Conservation (phyloP, 2,113 vertebrate genomes). For the Aleadryas rufinucha region DNA sequence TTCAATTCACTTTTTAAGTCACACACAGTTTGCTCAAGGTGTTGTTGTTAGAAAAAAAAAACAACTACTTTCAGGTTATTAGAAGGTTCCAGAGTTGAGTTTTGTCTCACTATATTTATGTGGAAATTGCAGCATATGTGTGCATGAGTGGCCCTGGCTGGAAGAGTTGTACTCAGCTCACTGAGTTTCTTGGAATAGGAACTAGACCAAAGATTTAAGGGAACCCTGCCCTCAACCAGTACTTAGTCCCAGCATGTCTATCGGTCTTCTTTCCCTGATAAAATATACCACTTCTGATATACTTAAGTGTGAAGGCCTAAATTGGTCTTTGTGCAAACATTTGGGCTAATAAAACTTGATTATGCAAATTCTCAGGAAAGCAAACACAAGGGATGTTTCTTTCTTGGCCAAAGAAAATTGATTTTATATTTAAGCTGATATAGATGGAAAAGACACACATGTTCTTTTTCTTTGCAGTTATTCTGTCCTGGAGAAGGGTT, state of each 20-base stretch:
- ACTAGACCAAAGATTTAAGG: background rate
- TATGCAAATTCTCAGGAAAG: background rate
- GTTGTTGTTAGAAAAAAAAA: background rate
- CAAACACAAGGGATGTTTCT: background rate
- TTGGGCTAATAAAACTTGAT: background rate
- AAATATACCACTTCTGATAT: background rate
- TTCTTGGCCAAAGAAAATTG: background rate
- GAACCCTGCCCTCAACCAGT: background rate
- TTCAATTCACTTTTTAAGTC: background rate
- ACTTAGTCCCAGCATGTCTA: background rate
- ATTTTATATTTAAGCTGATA: constrained; percentile 1
- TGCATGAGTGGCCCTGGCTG: background rate
- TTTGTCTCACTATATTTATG: background rate
- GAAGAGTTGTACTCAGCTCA: background rate
- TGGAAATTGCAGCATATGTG: background rate
- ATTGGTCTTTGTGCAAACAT: background rate
- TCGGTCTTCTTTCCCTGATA: background rate
- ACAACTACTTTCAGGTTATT: background rate
- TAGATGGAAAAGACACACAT: background rate
- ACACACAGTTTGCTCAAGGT: background rate
- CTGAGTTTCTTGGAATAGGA: background rate
- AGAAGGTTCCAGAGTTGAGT: background rate
- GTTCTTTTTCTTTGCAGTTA: background rate
- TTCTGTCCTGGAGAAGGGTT: background rate
- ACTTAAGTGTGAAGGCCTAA: background rate